Conservation (phyloP, 2,797 vertebrate species). For the Manis pentadactyla region DNA sequence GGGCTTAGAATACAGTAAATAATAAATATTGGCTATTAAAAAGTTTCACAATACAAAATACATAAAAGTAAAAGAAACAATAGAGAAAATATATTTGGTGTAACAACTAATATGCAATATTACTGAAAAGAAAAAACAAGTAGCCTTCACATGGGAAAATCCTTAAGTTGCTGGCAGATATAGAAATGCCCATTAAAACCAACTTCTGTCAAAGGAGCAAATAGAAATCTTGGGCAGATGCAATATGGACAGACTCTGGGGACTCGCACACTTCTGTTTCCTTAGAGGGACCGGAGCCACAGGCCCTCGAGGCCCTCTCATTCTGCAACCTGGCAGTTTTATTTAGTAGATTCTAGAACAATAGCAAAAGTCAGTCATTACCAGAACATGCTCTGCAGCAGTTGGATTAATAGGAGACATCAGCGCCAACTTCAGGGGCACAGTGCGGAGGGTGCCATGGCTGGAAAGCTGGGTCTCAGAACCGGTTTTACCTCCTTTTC, state of each 20-base stretch:
- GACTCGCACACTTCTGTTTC: not conserved
- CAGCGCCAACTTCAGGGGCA: not conserved
- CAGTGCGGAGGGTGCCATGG: not conserved
- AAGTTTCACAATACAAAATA: not conserved
- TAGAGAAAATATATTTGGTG: not conserved
- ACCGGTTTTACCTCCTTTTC: not conserved
- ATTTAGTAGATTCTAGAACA: not conserved
- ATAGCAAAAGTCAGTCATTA: not conserved
- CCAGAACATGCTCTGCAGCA: not conserved
- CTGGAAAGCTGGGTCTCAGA: not conserved
- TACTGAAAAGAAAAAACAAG: not conserved
- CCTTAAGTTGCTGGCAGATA: conserved; percentile 5
- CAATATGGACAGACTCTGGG: not conserved
- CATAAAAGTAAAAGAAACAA: not conserved
- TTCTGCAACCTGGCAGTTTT: not conserved
- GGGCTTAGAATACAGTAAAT: not conserved
- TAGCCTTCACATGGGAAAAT: not conserved
- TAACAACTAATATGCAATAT: not conserved
- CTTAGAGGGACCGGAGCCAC: not conserved
- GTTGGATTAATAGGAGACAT: not conserved
- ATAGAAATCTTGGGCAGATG: not conserved
- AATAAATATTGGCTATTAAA: not conserved
- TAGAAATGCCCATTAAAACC: not conserved
- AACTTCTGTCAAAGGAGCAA: not conserved
- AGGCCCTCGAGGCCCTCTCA: not conserved